These are phyloP conservation scores for Microcebus jonahi DNA, from an alignment of 2,113 vertebrate genomes.

Conservation along the genomic window DNA sequence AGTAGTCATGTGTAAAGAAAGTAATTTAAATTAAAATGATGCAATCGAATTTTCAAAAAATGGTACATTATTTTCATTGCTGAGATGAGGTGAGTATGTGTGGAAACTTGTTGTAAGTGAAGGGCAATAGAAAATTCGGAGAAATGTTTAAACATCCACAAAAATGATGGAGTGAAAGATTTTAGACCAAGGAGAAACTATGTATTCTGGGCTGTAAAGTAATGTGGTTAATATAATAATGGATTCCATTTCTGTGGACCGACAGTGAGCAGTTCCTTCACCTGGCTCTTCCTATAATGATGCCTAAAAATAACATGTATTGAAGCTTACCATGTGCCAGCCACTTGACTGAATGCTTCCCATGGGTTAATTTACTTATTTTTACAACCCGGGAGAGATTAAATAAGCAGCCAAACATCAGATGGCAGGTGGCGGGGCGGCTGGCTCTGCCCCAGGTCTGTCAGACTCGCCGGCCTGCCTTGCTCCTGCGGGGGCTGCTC, in stretches of 20 bases:
- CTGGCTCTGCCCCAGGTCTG: not conserved
- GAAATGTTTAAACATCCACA: not conserved
- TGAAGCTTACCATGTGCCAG: not conserved
- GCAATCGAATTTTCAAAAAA: not conserved
- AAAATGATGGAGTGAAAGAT: not conserved
- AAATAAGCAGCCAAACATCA: too few species aligned
- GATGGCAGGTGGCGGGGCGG: not conserved
- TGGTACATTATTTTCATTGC: not conserved
- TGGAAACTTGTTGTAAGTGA: not conserved
- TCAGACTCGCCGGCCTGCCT: not conserved
- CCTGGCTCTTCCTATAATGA: not conserved
- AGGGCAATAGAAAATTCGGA: not conserved
- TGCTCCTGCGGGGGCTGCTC: accelerated
- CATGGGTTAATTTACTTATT: not conserved
- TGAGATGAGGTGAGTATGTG: not conserved
- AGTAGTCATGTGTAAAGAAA: not conserved
- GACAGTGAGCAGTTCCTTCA: not conserved
- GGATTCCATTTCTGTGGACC: not conserved
- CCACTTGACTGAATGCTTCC: not conserved
- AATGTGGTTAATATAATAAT: not conserved
- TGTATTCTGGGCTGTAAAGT: not conserved
- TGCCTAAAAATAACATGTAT: not conserved
- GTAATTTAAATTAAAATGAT: not conserved
- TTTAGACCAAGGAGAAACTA: not conserved
- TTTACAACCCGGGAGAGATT: not conserved